Evolutionary conservation across 2,797 vertebrate species (phyloP).

Genomic region (Artibeus lituratus): DNA sequence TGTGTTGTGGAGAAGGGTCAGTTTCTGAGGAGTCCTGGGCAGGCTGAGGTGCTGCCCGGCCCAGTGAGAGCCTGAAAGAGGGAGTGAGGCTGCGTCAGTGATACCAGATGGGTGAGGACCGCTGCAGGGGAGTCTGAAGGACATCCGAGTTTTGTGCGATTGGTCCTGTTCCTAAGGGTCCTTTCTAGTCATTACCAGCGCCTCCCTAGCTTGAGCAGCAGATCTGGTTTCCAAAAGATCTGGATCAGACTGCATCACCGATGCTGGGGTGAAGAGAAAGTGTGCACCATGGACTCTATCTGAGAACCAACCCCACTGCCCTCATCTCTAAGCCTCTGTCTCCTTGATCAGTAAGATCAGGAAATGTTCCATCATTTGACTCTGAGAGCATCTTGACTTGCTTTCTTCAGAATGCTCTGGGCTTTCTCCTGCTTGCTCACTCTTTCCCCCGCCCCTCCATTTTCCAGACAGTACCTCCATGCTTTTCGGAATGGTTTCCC

Average conservation of each 20-base stretch:
- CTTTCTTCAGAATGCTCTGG: neutral
- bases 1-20: no score
- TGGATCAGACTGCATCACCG: neutral
- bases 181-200: neutral
- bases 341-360: neutral
- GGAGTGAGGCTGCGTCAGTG: neutral
- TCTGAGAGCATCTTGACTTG: neutral
- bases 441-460: neutral
- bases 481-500: neutral
- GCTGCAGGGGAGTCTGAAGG: neutral
- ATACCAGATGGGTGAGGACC: neutral
- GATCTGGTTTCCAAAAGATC: neutral
- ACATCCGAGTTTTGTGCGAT: neutral
- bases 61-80: neutral
- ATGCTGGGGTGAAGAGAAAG: neutral
- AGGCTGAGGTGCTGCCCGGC: no score
- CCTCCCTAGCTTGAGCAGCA: neutral
- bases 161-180: neutral
- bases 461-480: neutral
- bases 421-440: neutral
- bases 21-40: neutral
- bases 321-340: neutral
- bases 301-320: neutral
- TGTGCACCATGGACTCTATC: neutral
- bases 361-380: neutral